Evolutionary conservation across 2,797 vertebrate species (phyloP), one percentile per base, ranked within the genome.

Genomic region (Carapus acus): DNA sequence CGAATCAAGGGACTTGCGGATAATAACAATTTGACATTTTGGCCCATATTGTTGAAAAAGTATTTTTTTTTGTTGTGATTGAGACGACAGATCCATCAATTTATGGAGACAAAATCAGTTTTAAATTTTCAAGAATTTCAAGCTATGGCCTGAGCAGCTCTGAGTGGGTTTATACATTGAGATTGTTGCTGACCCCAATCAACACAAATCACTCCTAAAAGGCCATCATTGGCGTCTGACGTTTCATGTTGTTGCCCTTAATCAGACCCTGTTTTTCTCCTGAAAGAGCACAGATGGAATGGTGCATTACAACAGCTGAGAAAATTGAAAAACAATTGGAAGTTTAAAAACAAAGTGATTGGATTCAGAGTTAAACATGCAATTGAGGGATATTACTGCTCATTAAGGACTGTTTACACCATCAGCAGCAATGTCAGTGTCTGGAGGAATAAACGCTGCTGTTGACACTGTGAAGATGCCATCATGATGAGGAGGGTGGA

Each of bases 311-410:
- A 46, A 6, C 65, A 17, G 53, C 43, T 1, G 46, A 67, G 2
- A 31, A 65, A 60, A 55, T 27, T 34, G 49, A 50, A 63, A 52
- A 1, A 38, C 55, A 42, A 58, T n/a, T 49, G 40, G 41, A 43
- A 41, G 21, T 45, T 34, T 55, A 8, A 54, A 39, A n/a, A n/a
- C n/a, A 7, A 51, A 14, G 16, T 69, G 66, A 75, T 73, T 78
- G 60, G 65, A 56, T 37, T 6, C 3, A 22, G 45, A 46, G 65
- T 59, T 64, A 67, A 73, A 71, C 21, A 73, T 47, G 49, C 49
- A 22, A 52, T 53, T 41, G 46, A 23, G 18, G 23, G 54, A 46
- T 42, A 56, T 64, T 61, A n/a, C 53, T 11, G 16, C n/a, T 33
- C 3, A 18, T 59, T 59, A 59, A 61, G 53, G 33, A 46, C 49